phyloP scores from a whole-genome alignment of 2,888 invertebrate species.

The Euplexia lucipara region DNA sequence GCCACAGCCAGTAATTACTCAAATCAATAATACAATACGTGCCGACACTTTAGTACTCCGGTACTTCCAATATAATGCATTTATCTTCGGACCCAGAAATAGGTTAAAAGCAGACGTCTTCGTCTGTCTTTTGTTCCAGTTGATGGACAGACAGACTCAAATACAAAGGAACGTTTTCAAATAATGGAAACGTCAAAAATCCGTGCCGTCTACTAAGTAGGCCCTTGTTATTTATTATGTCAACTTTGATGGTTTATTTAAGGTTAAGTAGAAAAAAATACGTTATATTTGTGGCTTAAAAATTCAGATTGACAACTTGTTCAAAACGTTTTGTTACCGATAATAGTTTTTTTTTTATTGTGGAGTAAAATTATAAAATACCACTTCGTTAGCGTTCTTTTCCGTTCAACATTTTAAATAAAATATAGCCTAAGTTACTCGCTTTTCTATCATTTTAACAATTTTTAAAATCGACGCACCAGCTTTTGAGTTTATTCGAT shows the following conservation, averaged over 20 bases:
- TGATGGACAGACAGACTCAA: not conserved
- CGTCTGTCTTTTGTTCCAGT: not conserved
- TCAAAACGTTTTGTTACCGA: constrained; percentile 4
- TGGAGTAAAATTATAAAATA: too few relatives aligned
- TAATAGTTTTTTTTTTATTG: too few relatives aligned
- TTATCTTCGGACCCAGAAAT: constrained; percentile 36
- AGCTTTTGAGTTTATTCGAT: too few relatives aligned
- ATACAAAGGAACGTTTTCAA: not conserved
- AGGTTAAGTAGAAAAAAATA: constrained; percentile 3
- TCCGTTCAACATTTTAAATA: too few relatives aligned
- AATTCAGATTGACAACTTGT: constrained; percentile 25
- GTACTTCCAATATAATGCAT: constrained; percentile 26
- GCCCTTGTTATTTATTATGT: constrained; percentile 30
- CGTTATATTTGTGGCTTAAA: not conserved
- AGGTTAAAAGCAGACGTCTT: constrained; percentile 16
- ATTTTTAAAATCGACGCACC: too few relatives aligned
- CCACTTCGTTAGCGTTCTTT: too few relatives aligned
- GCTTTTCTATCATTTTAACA: too few relatives aligned
- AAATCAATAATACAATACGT: constrained; percentile 56
- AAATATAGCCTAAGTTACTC: too few relatives aligned
- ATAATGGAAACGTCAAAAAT: constrained; percentile 4
- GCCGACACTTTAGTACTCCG: constrained; percentile 34
- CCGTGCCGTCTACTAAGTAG: constrained; percentile 13
- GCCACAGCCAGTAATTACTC: constrained; percentile 49
- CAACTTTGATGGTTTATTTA: constrained; percentile 27